Evolutionary conservation across 1,140 invertebrate species (phyloP).

Genomic region (Drusus annulatus): DNA sequence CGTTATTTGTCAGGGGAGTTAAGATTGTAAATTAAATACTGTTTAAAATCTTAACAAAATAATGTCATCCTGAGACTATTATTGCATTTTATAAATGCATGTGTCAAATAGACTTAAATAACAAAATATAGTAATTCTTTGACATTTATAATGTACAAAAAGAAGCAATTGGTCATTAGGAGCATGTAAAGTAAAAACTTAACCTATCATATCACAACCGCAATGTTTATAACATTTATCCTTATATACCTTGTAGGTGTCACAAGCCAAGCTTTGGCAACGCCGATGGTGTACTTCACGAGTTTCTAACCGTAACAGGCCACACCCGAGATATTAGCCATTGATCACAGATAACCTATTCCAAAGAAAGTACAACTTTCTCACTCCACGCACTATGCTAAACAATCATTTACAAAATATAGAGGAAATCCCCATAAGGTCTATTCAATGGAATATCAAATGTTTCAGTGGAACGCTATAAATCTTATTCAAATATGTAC

Average conservation of each 20-base stretch:
- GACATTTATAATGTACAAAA: slow-evolving; percentile 20
- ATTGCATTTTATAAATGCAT: not conserved
- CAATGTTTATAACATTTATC: slow-evolving; percentile 55
- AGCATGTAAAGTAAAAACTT: slow-evolving; percentile 24
- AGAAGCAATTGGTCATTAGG: slow-evolving; percentile 50
- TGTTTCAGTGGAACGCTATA: slow-evolving; percentile 14
- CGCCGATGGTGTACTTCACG: too few relatives aligned
- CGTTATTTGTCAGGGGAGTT: too few relatives aligned
- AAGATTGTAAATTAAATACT: too few relatives aligned
- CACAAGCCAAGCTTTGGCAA: slow-evolving; percentile 1
- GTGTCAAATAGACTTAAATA: slow-evolving; percentile 36
- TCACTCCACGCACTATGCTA: not conserved
- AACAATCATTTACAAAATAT: slow-evolving; percentile 13
- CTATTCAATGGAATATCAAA: slow-evolving; percentile 30
- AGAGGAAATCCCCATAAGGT: not conserved
- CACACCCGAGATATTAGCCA: slow-evolving; percentile 24
- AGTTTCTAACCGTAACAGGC: not conserved
- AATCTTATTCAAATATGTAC: slow-evolving; percentile 16
- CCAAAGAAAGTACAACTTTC: not conserved
- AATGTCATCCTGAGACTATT: too few relatives aligned
- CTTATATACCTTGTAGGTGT: slow-evolving; percentile 37
- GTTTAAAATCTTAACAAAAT: too few relatives aligned
- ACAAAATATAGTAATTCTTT: slow-evolving; percentile 3
- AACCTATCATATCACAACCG: slow-evolving; percentile 57
- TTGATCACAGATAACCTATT: slow-evolving; percentile 44